Conservation (phyloP, 1,140 invertebrate genomes). For the Hestina assimilis region DNA sequence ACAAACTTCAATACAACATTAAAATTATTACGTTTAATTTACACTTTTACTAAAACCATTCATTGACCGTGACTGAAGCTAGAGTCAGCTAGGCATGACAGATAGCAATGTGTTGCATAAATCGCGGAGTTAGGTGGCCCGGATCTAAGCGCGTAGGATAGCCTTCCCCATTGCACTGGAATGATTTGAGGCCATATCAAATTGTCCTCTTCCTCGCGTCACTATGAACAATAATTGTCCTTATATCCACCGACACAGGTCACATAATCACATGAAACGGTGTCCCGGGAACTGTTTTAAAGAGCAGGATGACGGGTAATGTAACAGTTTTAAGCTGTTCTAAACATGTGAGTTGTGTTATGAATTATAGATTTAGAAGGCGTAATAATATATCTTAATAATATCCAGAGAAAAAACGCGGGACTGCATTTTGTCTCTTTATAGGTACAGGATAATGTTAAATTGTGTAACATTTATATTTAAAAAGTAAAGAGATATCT, state of each 20-base stretch:
- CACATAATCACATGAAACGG: constrained; percentile 43
- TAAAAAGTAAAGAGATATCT: no score
- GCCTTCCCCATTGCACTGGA: constrained; percentile 65
- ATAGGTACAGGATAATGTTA: background rate
- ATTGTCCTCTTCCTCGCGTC: constrained; percentile 67
- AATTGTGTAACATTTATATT: no score
- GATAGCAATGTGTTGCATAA: constrained; percentile 33
- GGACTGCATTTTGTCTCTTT: background rate
- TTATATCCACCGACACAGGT: constrained; percentile 53
- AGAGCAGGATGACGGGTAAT: constrained; percentile 52
- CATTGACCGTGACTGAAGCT: constrained; percentile 14
- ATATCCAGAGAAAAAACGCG: no score
- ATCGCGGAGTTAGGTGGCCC: constrained; percentile 44
- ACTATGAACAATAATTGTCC: constrained; percentile 52
- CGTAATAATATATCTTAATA: background rate
- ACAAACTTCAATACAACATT: no score
- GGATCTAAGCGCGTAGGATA: constrained; percentile 64
- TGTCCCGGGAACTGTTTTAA: constrained; percentile 54
- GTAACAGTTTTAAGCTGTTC: constrained; percentile 23
- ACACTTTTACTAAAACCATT: constrained; percentile 11
- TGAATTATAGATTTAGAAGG: background rate
- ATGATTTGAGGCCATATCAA: constrained; percentile 74
- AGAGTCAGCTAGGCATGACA: constrained; percentile 14
- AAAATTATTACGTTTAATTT: background rate
- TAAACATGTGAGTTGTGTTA: constrained; percentile 12